Conservation (phyloP, 2,888 invertebrate genomes). For the Hipparchia sbordonii region DNA sequence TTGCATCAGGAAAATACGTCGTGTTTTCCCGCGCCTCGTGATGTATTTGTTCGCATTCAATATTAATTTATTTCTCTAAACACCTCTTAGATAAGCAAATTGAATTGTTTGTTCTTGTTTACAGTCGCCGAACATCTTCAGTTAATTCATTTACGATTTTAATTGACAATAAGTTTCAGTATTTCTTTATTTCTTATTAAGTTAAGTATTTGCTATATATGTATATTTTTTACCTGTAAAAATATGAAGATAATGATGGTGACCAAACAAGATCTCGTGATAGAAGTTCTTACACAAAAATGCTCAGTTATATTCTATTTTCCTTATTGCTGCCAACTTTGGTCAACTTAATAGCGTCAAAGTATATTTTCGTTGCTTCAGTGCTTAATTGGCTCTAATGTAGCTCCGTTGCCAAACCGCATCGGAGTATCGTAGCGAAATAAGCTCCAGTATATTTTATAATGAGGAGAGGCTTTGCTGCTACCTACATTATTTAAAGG, state of each 20-base stretch:
- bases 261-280: no score
- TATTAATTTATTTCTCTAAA: constrained; percentile 28
- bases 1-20: constrained; percentile 22
- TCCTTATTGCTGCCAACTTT: not conserved
- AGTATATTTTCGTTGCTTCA: constrained; percentile 16
- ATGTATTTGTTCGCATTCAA: constrained; percentile 24
- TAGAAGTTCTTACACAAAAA: no score
- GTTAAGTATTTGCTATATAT: not conserved
- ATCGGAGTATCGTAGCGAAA: constrained; percentile 16
- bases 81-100: constrained; percentile 21
- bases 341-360: constrained; percentile 16
- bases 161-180: not conserved
- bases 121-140: constrained; percentile 10
- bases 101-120: constrained; percentile 20
- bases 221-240: not conserved
- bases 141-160: constrained; percentile 5
- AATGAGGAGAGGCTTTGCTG: constrained; percentile 15
- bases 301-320: no score
- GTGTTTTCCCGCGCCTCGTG: constrained; percentile 25
- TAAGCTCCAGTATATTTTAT: constrained; percentile 16
- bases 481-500: not conserved
- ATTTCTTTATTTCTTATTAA: not conserved
- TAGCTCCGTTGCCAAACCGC: constrained; percentile 24
- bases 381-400: constrained; percentile 18
- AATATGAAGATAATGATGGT: not conserved